phyloP scores from a whole-genome alignment of 1,140 invertebrate genomes.

The Atta texana region DNA sequence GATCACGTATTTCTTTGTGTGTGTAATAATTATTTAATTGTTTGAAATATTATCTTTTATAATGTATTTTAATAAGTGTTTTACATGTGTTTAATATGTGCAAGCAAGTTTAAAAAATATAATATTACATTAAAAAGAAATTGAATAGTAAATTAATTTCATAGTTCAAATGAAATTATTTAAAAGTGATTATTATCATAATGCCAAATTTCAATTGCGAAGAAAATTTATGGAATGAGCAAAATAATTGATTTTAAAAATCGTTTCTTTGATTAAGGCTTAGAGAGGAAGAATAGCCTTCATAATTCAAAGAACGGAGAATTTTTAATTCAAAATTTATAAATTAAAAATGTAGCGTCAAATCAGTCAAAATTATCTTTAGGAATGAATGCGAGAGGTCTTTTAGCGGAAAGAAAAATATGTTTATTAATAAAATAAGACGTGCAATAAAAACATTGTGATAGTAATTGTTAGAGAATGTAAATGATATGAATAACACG shows the following conservation, averaged over 20 bases:
- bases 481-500: neutral
- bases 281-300: neutral
- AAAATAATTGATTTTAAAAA: constrained; percentile 35
- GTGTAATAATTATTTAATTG: constrained; percentile 30
- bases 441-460: constrained; percentile 12
- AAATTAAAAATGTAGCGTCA: neutral
- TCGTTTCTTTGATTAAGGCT: constrained; percentile 30
- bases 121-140: constrained; percentile 5
- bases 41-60: neutral
- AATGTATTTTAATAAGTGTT: neutral
- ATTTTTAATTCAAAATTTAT: neutral
- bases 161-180: constrained; percentile 3
- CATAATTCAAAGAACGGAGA: neutral
- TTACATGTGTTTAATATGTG: neutral
- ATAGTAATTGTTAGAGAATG: neutral
- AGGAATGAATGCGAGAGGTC: constrained; percentile 16
- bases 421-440: neutral
- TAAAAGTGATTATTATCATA: constrained; percentile 12
- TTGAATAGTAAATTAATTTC: constrained; percentile 22
- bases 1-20: neutral
- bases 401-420: constrained; percentile 15
- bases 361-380: constrained; percentile 1
- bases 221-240: neutral
- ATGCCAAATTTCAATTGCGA: neutral
- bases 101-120: constrained; percentile 8